These are phyloP conservation scores for Phortica variegata DNA, from an alignment of 1,140 invertebrate genomes.

Conservation along the genomic window DNA sequence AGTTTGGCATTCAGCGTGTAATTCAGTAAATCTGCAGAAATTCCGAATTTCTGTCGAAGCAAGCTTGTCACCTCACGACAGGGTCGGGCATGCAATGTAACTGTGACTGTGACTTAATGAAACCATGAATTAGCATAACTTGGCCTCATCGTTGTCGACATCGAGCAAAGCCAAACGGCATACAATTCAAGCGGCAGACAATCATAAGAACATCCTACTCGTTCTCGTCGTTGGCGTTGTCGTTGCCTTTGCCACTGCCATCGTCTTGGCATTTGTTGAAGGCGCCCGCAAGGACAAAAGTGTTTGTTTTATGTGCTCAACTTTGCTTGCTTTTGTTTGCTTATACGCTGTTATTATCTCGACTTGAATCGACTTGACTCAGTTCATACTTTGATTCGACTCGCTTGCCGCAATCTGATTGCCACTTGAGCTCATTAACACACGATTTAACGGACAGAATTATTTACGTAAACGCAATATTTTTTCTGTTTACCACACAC, in stretches of 20 bases:
- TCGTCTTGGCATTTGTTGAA: conserved; percentile 18
- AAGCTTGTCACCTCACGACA: too few relatives aligned
- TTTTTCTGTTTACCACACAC: too few relatives aligned
- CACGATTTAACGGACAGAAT: conserved; percentile 46
- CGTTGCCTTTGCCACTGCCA: conserved; percentile 12
- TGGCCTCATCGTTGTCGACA: conserved; percentile 20
- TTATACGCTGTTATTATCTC: too few relatives aligned
- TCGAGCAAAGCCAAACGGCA: conserved; percentile 13
- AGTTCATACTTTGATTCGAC: too few relatives aligned
- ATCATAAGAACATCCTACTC: too few relatives aligned
- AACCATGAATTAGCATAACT: conserved; percentile 49
- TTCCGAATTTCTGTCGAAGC: too few relatives aligned
- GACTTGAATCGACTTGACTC: too few relatives aligned
- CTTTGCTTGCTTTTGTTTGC: too few relatives aligned
- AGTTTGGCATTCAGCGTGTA: too few relatives aligned
- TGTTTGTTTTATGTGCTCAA: too few relatives aligned
- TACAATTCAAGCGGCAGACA: conserved; percentile 1
- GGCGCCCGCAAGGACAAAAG: too few relatives aligned
- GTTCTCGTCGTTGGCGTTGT: conserved; percentile 3
- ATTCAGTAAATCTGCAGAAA: too few relatives aligned
- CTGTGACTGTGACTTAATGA: conserved; percentile 40
- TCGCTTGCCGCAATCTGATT: conserved; percentile 38
- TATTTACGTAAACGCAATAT: conserved; percentile 35
- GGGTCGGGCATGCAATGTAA: conserved; percentile 6
- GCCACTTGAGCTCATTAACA: conserved; percentile 50